Evolutionary conservation across 2,113 vertebrate species (phyloP).

Genomic region (Hucho hucho): DNA sequence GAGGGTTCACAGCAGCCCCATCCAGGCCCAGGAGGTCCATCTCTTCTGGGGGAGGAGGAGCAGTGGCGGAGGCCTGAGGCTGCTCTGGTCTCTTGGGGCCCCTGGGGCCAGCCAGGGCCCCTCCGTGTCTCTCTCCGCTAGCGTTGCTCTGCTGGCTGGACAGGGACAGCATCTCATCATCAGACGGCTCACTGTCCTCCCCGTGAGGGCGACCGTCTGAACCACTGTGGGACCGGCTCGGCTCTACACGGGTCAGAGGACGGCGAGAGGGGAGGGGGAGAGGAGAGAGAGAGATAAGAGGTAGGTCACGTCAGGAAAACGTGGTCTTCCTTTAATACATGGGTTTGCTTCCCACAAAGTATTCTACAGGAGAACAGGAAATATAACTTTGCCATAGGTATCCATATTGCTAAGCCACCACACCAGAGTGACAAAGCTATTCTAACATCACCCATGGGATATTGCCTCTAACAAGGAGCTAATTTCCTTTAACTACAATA

Average conservation of each 20-base stretch:
- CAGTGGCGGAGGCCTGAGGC: constrained; percentile 53
- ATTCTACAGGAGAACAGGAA: background rate
- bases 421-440: background rate
- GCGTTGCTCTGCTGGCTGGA: constrained; percentile 89
- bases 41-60: constrained; percentile 74
- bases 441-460: background rate
- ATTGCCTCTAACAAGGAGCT: too few relatives aligned
- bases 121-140: constrained; percentile 61
- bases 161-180: constrained; percentile 95
- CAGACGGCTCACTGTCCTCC: constrained; percentile 94
- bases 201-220: constrained; percentile 82
- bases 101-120: background rate
- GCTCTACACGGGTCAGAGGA: constrained; percentile 56
- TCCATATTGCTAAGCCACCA: background rate
- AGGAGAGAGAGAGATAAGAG: too few relatives aligned
- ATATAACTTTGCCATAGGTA: background rate
- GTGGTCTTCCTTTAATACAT: background rate
- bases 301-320: background rate
- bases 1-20: constrained; percentile 72
- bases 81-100: constrained; percentile 71
- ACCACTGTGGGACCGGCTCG: constrained; percentile 74
- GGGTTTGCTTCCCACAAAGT: background rate
- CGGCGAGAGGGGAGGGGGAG: background rate
- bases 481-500: background rate
- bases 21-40: constrained; percentile 92